Conservation (phyloP, 2,888 invertebrate species). For the Gisinianus flammeolus region DNA sequence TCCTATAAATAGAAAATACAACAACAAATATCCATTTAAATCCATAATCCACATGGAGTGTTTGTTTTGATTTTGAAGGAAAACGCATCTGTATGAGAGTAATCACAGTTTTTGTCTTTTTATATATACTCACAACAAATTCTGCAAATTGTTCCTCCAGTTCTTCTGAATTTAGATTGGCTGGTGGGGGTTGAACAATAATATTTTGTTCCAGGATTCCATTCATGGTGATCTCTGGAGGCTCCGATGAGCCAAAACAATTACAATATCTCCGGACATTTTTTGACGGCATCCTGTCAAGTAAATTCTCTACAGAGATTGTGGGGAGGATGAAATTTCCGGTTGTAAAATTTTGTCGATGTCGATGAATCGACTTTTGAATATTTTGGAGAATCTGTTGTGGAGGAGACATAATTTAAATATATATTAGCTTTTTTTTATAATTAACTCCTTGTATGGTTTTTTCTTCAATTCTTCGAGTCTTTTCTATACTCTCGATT, state of each 20-base stretch:
- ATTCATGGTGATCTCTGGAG: constrained; percentile 37
- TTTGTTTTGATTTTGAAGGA: neutral
- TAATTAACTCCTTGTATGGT: neutral
- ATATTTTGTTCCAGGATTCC: constrained; percentile 33
- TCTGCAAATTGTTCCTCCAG: constrained; percentile 93
- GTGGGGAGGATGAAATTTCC: constrained; percentile 36
- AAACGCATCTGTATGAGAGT: neutral
- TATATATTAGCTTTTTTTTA: too few relatives aligned
- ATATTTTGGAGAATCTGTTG: constrained; percentile 39
- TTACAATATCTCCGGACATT: constrained; percentile 34
- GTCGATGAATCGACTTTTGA: constrained; percentile 35
- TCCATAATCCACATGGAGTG: neutral
- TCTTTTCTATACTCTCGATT: too few relatives aligned
- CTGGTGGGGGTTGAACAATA: constrained; percentile 68
- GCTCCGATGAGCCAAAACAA: constrained; percentile 36
- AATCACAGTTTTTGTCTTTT: neutral
- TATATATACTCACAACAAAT: constrained; percentile 72
- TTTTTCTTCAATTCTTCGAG: too few relatives aligned
- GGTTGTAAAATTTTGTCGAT: constrained; percentile 39
- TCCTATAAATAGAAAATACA: constrained; percentile 68
- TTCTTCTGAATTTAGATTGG: constrained; percentile 89
- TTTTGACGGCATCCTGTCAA: constrained; percentile 42
- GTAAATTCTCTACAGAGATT: constrained; percentile 37
- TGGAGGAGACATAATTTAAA: constrained; percentile 19
- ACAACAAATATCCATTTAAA: neutral